phyloP scores from a whole-genome alignment of 2,888 invertebrate species.

The Hyposoter dolosus region DNA sequence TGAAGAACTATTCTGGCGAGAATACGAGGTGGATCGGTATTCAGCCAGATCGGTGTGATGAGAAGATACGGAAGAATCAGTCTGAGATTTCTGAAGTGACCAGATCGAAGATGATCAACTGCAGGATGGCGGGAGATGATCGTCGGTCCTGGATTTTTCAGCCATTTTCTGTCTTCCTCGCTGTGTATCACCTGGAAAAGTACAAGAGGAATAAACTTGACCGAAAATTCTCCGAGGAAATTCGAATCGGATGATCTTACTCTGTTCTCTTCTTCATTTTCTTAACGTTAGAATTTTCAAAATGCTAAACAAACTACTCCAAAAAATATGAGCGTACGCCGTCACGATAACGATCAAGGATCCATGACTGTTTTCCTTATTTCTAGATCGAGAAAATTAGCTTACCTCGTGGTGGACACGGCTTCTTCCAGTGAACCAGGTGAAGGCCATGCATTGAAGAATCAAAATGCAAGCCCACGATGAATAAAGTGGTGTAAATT shows the following conservation, averaged over 20 bases:
- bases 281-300: too few species aligned
- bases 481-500: conserved; percentile 73
- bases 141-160: conserved; percentile 73
- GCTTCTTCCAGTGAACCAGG: conserved; percentile 76
- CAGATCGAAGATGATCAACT: conserved; percentile 76
- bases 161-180: conserved; percentile 79
- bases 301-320: not conserved
- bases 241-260: not conserved
- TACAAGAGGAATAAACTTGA: conserved; percentile 10
- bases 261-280: not conserved
- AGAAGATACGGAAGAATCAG: conserved; percentile 74
- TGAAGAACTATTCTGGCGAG: conserved; percentile 69
- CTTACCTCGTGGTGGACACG: conserved; percentile 75
- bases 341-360: not conserved
- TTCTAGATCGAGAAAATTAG: not conserved
- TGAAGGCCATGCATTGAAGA: conserved; percentile 75
- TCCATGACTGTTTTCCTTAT: not conserved
- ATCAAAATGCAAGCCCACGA: conserved; percentile 76
- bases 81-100: conserved; percentile 76
- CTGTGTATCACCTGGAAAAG: conserved; percentile 78
- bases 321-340: not conserved
- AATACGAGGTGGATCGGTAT: conserved; percentile 69
- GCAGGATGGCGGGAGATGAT: conserved; percentile 78
- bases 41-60: conserved; percentile 76
- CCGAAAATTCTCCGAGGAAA: not conserved